Evolutionary conservation across 2,113 vertebrate genomes (phyloP).

Genomic region (Trichechus manatus): DNA sequence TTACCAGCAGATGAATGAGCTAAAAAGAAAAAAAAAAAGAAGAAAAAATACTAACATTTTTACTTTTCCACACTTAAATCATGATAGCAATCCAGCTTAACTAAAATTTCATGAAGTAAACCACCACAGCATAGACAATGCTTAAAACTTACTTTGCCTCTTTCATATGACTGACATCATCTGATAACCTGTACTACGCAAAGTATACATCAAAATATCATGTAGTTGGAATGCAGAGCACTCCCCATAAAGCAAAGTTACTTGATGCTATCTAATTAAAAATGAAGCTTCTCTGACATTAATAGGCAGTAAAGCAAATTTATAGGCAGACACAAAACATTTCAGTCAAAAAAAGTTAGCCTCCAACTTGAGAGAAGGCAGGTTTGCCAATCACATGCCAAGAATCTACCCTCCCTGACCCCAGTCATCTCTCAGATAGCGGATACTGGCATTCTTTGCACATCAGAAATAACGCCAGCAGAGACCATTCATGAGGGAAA

Average conservation of each 20-base stretch:
- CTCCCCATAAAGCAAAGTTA: slow-evolving; percentile 88
- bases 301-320: slow-evolving; percentile 90
- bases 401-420: slow-evolving; percentile 90
- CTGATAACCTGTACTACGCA: slow-evolving; percentile 80
- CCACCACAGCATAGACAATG: slow-evolving; percentile 67
- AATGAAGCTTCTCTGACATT: slow-evolving; percentile 90
- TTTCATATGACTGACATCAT: slow-evolving; percentile 85
- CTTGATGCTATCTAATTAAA: slow-evolving; percentile 89
- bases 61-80: slow-evolving; percentile 79
- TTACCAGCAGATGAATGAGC: slow-evolving; percentile 2
- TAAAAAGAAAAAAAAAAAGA: slow-evolving; percentile 10
- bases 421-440: slow-evolving; percentile 89
- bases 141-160: slow-evolving; percentile 80
- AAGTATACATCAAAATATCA: slow-evolving; percentile 77
- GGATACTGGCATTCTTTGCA: slow-evolving; percentile 91
- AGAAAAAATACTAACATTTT: slow-evolving; percentile 64
- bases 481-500: slow-evolving; percentile 92
- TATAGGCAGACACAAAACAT: slow-evolving; percentile 89
- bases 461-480: slow-evolving; percentile 92
- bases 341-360: slow-evolving; percentile 91
- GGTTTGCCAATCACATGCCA: slow-evolving; percentile 92
- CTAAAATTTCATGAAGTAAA: slow-evolving; percentile 80
- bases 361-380: slow-evolving; percentile 91
- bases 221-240: slow-evolving; percentile 83
- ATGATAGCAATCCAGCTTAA: slow-evolving; percentile 68